Evolutionary conservation across 1,140 invertebrate species (phyloP).

Genomic region (Ylistrum balloti): DNA sequence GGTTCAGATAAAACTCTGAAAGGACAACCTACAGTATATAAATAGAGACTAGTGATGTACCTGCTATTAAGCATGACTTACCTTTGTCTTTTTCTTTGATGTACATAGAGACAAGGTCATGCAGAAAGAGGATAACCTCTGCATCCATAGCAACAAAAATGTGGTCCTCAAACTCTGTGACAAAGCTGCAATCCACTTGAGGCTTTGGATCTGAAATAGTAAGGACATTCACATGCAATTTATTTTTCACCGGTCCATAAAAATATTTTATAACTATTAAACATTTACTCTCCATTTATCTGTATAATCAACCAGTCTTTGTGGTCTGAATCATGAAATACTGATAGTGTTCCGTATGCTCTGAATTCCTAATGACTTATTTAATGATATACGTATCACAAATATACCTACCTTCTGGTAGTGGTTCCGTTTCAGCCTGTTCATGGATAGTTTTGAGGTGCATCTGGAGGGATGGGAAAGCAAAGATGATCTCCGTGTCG

Average conservation of each 20-base stretch:
- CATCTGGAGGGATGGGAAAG: slow-evolving; percentile 94
- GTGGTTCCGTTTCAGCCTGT: slow-evolving; percentile 76
- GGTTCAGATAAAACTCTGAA: too few species aligned
- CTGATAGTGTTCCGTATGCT: background rate
- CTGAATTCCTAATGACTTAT: background rate
- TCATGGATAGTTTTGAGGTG: slow-evolving; percentile 96
- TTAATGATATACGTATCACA: background rate
- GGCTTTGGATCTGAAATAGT: slow-evolving; percentile 89
- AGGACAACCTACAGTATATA: too few species aligned
- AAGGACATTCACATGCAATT: too few species aligned
- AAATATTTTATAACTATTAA: too few species aligned
- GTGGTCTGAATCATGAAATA: too few species aligned
- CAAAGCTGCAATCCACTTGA: slow-evolving; percentile 96
- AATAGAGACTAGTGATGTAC: too few species aligned
- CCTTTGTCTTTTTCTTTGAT: slow-evolving; percentile 86
- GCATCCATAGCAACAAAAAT: slow-evolving; percentile 99
- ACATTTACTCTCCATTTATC: too few species aligned
- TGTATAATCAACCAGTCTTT: too few species aligned
- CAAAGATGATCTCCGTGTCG: slow-evolving; percentile 97
- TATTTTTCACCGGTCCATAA: too few species aligned
- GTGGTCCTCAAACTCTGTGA: slow-evolving; percentile 99
- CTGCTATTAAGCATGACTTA: slow-evolving; percentile 49
- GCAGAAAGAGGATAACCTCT: slow-evolving; percentile 98
- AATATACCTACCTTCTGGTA: slow-evolving; percentile 71
- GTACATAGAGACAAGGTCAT: slow-evolving; percentile 98